Evolutionary conservation across 2,888 invertebrate genomes (phyloP).

Genomic region (Anorthoa munda): DNA sequence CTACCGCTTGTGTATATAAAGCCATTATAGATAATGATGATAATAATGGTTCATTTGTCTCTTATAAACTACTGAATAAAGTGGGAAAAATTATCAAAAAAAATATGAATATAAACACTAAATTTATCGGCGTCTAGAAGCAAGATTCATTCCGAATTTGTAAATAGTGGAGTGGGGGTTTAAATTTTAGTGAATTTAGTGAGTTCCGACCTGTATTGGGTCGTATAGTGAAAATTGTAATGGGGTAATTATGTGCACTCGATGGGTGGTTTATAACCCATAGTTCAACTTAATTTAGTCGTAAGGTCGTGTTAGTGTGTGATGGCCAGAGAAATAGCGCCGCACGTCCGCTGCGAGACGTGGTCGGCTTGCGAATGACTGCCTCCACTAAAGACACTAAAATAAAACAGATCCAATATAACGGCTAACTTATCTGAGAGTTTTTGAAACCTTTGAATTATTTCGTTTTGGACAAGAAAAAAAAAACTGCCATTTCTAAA

Average conservation of each 20-base stretch:
- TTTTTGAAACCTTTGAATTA: slow-evolving; percentile 75
- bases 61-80: slow-evolving; percentile 50
- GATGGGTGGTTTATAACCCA: slow-evolving; percentile 71
- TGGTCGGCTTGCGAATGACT: slow-evolving; percentile 26
- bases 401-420: slow-evolving; percentile 69
- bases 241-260: slow-evolving; percentile 76
- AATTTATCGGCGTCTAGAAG: slow-evolving; percentile 52
- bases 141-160: slow-evolving; percentile 75
- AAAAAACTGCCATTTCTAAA: slow-evolving; percentile 78
- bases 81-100: slow-evolving; percentile 50
- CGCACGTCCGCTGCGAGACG: slow-evolving; percentile 49
- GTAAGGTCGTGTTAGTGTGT: slow-evolving; percentile 80
- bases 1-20: slow-evolving; percentile 82
- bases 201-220: slow-evolving; percentile 70
- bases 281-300: slow-evolving; percentile 81
- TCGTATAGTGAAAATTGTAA: slow-evolving; percentile 83
- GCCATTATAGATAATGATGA: slow-evolving; percentile 58
- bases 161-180: slow-evolving; percentile 75
- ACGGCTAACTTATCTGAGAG: slow-evolving; percentile 70
- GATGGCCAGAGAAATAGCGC: slow-evolving; percentile 27
- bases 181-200: slow-evolving; percentile 83
- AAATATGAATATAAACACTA: slow-evolving; percentile 36
- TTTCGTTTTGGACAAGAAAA: slow-evolving; percentile 72
- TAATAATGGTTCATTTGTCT: slow-evolving; percentile 57
- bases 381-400: slow-evolving; percentile 71